Base-by-base conservation (phyloP, 2,113 vertebrate species). In the Cygnus atratus region DNA sequence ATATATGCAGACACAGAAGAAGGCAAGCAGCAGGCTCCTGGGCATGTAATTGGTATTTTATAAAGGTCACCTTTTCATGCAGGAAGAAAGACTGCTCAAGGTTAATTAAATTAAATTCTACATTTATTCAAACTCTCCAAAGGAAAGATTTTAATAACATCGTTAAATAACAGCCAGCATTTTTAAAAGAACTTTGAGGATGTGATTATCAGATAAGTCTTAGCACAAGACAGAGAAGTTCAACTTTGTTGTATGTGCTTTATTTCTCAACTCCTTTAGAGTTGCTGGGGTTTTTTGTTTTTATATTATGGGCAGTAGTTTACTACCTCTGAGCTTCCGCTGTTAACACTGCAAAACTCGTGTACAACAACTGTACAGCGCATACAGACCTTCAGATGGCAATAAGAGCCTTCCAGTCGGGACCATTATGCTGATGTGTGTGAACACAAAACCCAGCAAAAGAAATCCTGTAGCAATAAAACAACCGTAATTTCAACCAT, bases 81-180 rank as follows among this genome's bases (percentile, higher is more conserved):
- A 90, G 61, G 85, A 91, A 95, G 81, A 87, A 26, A 89, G 81
- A 68, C 63, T 67, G 80, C 11, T 93, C 92, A 95, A 94, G 84
- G 85, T 95, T 96, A 96, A 96, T 96, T 96, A 88, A 96, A 93
- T 90, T 92, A 94, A 96, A 91, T 54, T 90, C 79, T 84, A 67
- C 83, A 81, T 92, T 86, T 81, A 95, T 78, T 58, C 65, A 81
- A 71, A 95, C 43, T 90, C 79, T 91, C 83, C 86, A 94, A 94
- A 95, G 76, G 61, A 92, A 95, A 65, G 46, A 74, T 88, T 84
- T 88, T 72, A 96, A 87, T 78, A 95, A 90, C 58, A 87, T 81
- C 29, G 13, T 92, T 96, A 90, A 96, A 86, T 83, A 95, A 87
- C 44, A 95, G 48, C 35, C 62, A 90, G 75, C 13, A 71, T 29